Evolutionary conservation across 2,888 invertebrate genomes (phyloP).

Genomic region (Theodoxus fluviatilis): DNA sequence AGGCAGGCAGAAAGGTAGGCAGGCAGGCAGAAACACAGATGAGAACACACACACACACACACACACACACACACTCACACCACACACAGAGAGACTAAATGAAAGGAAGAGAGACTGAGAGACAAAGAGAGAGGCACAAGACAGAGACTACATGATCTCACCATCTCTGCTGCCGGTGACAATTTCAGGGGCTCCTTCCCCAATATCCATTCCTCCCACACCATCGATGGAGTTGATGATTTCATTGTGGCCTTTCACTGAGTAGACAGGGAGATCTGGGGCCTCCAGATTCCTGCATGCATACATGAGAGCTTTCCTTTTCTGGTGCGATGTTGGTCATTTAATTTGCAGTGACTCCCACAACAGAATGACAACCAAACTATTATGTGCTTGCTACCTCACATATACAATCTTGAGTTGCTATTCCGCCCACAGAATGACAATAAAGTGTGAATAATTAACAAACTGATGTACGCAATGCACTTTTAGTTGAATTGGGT

Average conservation of each 20-base stretch:
- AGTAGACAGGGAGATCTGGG: slow-evolving; percentile 70
- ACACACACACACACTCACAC: too few species aligned
- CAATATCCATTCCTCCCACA: slow-evolving; percentile 80
- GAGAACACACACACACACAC: too few species aligned
- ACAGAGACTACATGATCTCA: slow-evolving; percentile 47
- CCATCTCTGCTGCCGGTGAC: slow-evolving; percentile 94
- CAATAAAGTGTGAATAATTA: neutral
- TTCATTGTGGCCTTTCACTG: slow-evolving; percentile 80
- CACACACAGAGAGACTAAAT: too few species aligned
- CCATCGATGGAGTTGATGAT: slow-evolving; percentile 93
- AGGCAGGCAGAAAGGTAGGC: too few species aligned
- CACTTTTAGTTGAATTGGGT: neutral
- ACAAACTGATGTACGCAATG: neutral
- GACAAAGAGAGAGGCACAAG: neutral
- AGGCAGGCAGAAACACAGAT: too few species aligned
- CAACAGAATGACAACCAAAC: too few species aligned
- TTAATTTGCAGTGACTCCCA: too few species aligned
- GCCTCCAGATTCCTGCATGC: slow-evolving; percentile 61
- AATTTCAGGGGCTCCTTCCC: slow-evolving; percentile 93
- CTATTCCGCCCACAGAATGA: neutral
- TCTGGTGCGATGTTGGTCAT: too few species aligned
- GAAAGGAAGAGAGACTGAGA: too few species aligned
- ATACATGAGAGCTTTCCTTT: too few species aligned
- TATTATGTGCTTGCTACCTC: too few species aligned
- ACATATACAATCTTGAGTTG: neutral